Evolutionary conservation across 2,888 invertebrate genomes (phyloP).

Genomic region (Dinocampus coccinellae): DNA sequence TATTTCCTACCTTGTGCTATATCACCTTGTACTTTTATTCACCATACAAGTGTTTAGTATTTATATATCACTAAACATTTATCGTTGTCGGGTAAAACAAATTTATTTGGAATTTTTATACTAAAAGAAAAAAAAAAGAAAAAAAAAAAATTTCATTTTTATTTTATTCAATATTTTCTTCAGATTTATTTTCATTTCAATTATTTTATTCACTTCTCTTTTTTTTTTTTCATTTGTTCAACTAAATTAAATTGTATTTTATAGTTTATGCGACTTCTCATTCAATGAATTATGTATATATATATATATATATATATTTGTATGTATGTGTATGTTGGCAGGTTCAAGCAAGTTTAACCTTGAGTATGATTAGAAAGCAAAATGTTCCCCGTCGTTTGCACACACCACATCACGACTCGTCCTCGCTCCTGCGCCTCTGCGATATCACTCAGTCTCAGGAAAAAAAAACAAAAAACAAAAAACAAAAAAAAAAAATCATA

Average conservation of each 20-base stretch:
- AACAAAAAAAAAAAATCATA: background rate
- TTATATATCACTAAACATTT: background rate
- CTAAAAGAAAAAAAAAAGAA: too few species aligned
- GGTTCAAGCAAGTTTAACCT: conserved; percentile 64
- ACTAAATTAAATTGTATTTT: background rate
- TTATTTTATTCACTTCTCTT: background rate
- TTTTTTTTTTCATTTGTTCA: background rate
- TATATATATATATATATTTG: background rate
- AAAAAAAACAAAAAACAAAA: background rate
- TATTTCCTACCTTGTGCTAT: background rate
- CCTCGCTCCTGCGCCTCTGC: conserved; percentile 39
- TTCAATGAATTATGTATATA: background rate
- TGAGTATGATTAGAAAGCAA: conserved; percentile 68
- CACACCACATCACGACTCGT: conserved; percentile 63
- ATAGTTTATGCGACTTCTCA: conserved; percentile 1
- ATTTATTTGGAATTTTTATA: background rate
- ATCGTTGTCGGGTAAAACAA: conserved; percentile 1
- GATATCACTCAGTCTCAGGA: background rate
- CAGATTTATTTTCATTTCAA: background rate
- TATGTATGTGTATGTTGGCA: conserved; percentile 44
- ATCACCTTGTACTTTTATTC: conserved; percentile 1
- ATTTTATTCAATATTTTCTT: background rate
- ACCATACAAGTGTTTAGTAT: background rate
- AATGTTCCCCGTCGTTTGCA: conserved; percentile 60
- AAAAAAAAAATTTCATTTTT: too few species aligned